Evolutionary conservation across 2,797 vertebrate species (phyloP), one percentile per base, ranked within the genome.

Genomic region (Eleutherodactylus coqui): DNA sequence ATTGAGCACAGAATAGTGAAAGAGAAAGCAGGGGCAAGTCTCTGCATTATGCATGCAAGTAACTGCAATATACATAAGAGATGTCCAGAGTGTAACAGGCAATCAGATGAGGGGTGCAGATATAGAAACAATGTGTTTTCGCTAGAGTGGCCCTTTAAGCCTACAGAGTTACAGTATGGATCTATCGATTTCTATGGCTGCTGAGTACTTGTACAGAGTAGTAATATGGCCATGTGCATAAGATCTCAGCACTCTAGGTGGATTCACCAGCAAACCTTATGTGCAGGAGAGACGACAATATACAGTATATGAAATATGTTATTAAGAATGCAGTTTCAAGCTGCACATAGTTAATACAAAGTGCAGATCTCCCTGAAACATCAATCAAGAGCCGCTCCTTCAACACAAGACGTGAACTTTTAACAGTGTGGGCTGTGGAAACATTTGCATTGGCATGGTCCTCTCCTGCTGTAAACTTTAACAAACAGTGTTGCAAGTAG

Each of bases 401-500:
- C 10, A 58, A 58, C 53, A 58, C 53, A 58, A 58, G 24, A 58
- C 21, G n/a, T n/a, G 21, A 24, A n/a, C 4, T 58, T 58, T 10
- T n/a, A 58, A 58, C 24, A n/a, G 24, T 58, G 21, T 58, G 19
- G 19, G 24, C n/a, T 10, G 24, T 58, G 24, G 24, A 58, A 58
- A 58, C 53, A 58, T 58, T 58, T 58, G 53, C 53, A 58, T n/a
- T 58, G 53, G 53, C 24, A 58, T 7, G 8, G 24, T 24, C n/a
- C 2, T 29, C 1, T 29, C 29, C 58, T 60, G 10, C 9, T 60
- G 3, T 13, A 60, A 11, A 29, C n/a, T 60, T 29, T 4, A 29
- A 27, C 24, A 9, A 58, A 24, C 53, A 21, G 69, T 72, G 51
- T 76, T 79, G 43, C 87, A 70, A 49, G 38, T 72, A 83, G 38